Conservation (phyloP, 2,888 invertebrate species). For the Heliconius sara region DNA sequence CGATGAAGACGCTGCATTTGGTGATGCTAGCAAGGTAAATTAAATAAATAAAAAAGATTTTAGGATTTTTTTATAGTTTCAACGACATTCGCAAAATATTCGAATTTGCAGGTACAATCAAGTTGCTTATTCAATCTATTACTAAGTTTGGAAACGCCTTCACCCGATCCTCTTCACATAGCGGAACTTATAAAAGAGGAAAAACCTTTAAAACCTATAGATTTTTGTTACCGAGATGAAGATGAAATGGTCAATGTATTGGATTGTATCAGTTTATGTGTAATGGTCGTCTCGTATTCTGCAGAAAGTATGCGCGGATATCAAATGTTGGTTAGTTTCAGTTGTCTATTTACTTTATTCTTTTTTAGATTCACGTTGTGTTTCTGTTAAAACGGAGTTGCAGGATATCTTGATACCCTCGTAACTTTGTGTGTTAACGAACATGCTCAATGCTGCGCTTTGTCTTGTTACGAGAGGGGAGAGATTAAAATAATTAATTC, state of each 20-base stretch:
- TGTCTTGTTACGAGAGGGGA: background rate
- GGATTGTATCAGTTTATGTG: slow-evolving; percentile 99
- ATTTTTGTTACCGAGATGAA: slow-evolving; percentile 99
- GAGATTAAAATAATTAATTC: background rate
- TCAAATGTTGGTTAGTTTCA: slow-evolving; percentile 91
- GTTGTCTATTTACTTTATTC: slow-evolving; percentile 42
- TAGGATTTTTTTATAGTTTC: too few relatives aligned
- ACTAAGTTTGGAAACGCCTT: slow-evolving; percentile 95
- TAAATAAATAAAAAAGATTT: background rate
- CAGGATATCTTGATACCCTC: too few relatives aligned
- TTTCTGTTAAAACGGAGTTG: too few relatives aligned
- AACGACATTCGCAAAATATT: too few relatives aligned
- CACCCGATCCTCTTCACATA: slow-evolving; percentile 96
- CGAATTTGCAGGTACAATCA: slow-evolving; percentile 88
- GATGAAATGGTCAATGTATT: slow-evolving; percentile 98
- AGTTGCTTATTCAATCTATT: slow-evolving; percentile 96
- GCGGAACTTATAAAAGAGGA: slow-evolving; percentile 95
- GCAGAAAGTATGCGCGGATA: slow-evolving; percentile 96
- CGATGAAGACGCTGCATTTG: slow-evolving; percentile 92
- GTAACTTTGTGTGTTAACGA: too few relatives aligned
- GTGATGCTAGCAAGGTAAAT: slow-evolving; percentile 96
- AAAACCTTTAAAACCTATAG: slow-evolving; percentile 95
- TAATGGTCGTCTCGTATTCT: slow-evolving; percentile 99
- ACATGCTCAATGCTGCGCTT: background rate
- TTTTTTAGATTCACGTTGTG: background rate